These are phyloP conservation scores for Planococcus citri DNA, from an alignment of 1,140 invertebrate species.

Conservation along the genomic window DNA sequence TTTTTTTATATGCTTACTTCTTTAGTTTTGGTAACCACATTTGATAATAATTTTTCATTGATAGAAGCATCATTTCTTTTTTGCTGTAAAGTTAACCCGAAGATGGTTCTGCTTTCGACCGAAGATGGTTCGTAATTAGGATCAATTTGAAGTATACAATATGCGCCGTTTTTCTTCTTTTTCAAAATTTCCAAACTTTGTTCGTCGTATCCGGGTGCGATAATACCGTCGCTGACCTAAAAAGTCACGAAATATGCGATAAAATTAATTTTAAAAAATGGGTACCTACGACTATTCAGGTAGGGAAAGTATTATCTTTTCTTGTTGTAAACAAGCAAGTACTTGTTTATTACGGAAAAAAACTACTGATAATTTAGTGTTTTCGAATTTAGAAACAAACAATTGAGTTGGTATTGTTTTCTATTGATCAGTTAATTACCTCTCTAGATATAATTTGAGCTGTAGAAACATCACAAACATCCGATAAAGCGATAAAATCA, in stretches of 20 bases:
- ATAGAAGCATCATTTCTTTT: conserved; percentile 81
- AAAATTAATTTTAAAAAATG: too few species aligned
- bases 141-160: conserved; percentile 91
- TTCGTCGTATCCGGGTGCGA: conserved; percentile 62
- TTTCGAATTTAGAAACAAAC: too few species aligned
- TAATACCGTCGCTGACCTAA: conserved; percentile 86
- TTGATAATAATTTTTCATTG: conserved; percentile 60
- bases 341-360: too few species aligned
- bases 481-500: conserved; percentile 91
- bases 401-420: too few species aligned
- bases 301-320: too few species aligned
- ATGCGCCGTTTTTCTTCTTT: conserved; percentile 90
- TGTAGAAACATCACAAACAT: conserved; percentile 69
- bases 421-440: conserved; percentile 36
- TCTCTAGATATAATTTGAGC: conserved; percentile 50
- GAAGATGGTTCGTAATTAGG: conserved; percentile 63
- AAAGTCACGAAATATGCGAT: too few species aligned
- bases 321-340: too few species aligned
- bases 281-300: too few species aligned
- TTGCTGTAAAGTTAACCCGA: conserved; percentile 85
- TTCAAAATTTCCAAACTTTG: conserved; percentile 78
- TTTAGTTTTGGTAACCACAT: conserved; percentile 65
- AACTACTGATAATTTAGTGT: too few species aligned
- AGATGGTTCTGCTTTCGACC: conserved; percentile 76
- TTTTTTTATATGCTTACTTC: too few species aligned